Base-by-base conservation (phyloP, 2,113 vertebrate species). In the Gymnorhina tibicen region DNA sequence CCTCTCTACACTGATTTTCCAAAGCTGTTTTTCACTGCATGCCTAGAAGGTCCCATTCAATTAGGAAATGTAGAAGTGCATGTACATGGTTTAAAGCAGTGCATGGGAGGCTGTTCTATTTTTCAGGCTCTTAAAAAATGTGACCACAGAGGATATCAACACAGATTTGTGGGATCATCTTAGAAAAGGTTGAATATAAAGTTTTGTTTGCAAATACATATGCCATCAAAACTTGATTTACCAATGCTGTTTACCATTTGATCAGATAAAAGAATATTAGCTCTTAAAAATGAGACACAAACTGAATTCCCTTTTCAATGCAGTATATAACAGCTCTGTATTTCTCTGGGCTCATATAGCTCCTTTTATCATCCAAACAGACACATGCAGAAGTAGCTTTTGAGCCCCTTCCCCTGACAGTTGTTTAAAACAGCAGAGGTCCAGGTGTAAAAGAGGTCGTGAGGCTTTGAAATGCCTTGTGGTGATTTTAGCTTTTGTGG, bases 201-300 rank as follows among this genome's bases (percentile, higher is more conserved):
- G 69, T 92, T 96, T 81, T 91, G 95, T 96, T 96, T 95, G 95
- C 86, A 95, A 94, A 96, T 93, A 85, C 64, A 89, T 89, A 89
- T 78, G 76, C 88, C 83, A 78, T 64, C 86, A 78, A 96, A 96
- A 96, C 73, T 81, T 93, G 86, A 95, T 96, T 97, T 96, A 72
- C 46, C 76, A 64, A 52, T 74, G 80, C 86, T 95, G 60, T 91
- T 97, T 97, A 96, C 92, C 95, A 96, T 96, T 96, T 96, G 83
- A 96, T 96, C 60, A 72, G 83, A 96, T 96, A 94, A 96, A 95
- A 96, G 88, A 78, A 95, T 97, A 96, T 96, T 96, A 93, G 91
- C 80, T 93, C 66, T 93, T 93, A 92, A 94, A 96, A 92, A 89
- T 85, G 85, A 91, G 85, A 47, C 32, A 28, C 68, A 97, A 96